Base-by-base conservation (phyloP, 2,888 invertebrate species). In the Stenotaenia linearis region DNA sequence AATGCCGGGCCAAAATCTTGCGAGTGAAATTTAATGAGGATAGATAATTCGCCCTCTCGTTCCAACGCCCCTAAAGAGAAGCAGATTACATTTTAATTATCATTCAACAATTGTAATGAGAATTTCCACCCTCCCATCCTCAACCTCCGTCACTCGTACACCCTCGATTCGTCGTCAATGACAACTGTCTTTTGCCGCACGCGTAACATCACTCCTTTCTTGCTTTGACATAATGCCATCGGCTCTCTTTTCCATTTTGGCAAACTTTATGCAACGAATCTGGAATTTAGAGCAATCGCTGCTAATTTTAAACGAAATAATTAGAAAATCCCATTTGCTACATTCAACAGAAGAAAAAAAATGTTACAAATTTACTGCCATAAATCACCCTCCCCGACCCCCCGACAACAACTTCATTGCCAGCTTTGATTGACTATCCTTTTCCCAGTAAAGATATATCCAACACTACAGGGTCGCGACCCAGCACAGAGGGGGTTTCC, bases 51-150 rank as follows among this genome's bases (percentile, higher is more conserved):
- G 35, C 75, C 75, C 75, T 69, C 69, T 69, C 75, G 37, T 75
- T 75, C 75, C 32, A 37, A 32, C 37, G 37, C 75, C 32, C 75
- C 37, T 37, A 75, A 75, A 75, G 35, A 75, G 37, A 32, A 75
- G 32, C 37, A 75, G 75, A 75, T 75, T 75, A 75, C 75, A 75
- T 32, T 75, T 75, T 75, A 75, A 75, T 75, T 75, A 75, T 75
- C 75, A 32, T 37, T 37, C 75, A 75, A 75, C 75, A 75, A 75
- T 75, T 37, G 75, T 69, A 69, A 69, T 69, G 69, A 69, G 69
- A 69, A 69, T 69, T 77, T 45, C 77, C 23, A 37, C 37, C 45
- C n/a, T 28, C 45, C 77, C 37, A 12, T 28, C 77, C 45, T 40
- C 77, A 37, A 35, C 37, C 45, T 45, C 77, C 77, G 35, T 45